phyloP scores from a whole-genome alignment of 2,888 invertebrate species.

The Pelosia muscerda region DNA sequence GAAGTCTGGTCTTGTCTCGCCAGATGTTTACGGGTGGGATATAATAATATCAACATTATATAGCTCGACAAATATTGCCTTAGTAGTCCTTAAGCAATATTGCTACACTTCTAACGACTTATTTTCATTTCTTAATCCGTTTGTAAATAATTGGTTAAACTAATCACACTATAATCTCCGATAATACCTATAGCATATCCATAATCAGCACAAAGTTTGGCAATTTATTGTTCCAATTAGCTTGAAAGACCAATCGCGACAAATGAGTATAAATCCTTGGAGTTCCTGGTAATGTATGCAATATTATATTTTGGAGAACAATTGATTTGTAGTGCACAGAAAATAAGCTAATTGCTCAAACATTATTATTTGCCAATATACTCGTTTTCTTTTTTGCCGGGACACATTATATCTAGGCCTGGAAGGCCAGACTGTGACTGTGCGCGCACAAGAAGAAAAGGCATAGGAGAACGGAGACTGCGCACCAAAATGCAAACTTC shows the following conservation, averaged over 20 bases:
- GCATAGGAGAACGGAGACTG: neutral
- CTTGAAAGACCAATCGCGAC: neutral
- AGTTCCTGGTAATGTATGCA: no score
- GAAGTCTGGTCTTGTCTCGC: no score
- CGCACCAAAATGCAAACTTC: no score
- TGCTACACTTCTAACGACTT: conserved; percentile 10
- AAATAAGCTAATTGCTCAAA: neutral
- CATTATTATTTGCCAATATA: neutral
- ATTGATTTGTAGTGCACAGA: no score
- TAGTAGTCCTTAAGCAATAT: neutral
- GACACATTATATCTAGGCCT: no score
- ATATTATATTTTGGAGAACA: no score
- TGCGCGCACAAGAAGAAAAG: neutral
- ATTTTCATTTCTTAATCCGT: conserved; percentile 8
- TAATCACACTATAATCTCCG: neutral
- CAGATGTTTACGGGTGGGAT: no score
- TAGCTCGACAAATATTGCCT: no score
- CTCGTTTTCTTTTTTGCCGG: no score
- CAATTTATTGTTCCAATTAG: neutral
- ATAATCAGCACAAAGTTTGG: neutral
- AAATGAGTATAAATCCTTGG: no score
- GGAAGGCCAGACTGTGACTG: no score
- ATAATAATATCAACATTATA: no score
- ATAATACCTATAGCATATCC: neutral
- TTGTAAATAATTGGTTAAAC: neutral